Base-by-base conservation (phyloP, 2,888 invertebrate species). In the Synergus umbraculus region DNA sequence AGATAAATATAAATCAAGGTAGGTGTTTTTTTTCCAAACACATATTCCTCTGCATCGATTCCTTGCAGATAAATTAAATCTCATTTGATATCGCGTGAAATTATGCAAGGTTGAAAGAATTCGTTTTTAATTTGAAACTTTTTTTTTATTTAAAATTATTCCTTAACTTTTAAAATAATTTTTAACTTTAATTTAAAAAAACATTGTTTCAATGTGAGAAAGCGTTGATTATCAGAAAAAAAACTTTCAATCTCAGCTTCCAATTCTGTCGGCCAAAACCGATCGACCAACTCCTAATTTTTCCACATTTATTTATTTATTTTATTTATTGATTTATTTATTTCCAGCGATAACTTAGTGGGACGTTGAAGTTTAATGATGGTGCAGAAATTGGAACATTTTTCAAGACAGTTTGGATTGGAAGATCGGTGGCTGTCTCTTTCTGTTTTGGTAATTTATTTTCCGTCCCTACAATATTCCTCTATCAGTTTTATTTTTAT, bases 271-370 rank as follows among this genome's bases (percentile, higher is more conserved):
- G 78, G 63, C 78, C 66, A 80, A 73, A 37, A 73, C 54, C 54
- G 49, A 73, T 73, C 73, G 73, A 73, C 73, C 54, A 54, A 54
- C 54, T 54, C 73, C 54, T 73, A 54, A 54, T 73, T 18, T 18
- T 54, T 69, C 29, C 10, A 54, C 73, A 22, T 22, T 22, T 22
- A 22, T 29, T 29, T 29, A 37, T 37, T 73, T 73, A 29, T 73
- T 85, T 84, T 83, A 89, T 84, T 41, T 76, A 81, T 78, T 84
- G 84, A 85, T 88, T 91, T 90, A 89, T 73, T 73, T 89, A 87
- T 91, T 91, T 91, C 78, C 91, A 91, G 91, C 88, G 88, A 91
- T 90, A 91, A 90, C 91, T 91, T 91, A 91, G 90, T 90, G 86
- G 90, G 89, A 89, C 89, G 88, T 90, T 91, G 91, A 91, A 86